Conservation (phyloP, 2,888 invertebrate species). For the Nomada ruficornis region DNA sequence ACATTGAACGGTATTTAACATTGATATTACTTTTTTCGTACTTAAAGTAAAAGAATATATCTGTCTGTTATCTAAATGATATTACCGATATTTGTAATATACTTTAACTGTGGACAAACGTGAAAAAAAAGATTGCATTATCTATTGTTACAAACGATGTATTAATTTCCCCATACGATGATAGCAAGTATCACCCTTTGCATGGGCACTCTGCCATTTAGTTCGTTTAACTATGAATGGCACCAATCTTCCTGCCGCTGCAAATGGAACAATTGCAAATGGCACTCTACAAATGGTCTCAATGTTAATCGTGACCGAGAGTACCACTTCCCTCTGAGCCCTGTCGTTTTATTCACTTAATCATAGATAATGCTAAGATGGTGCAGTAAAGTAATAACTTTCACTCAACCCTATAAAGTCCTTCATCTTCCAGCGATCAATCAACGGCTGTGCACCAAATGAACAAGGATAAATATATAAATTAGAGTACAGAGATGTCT, state of each 20-base stretch:
- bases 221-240: constrained; percentile 36
- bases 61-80: too few relatives aligned
- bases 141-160: not conserved
- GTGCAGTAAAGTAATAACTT: not conserved
- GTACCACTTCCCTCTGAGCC: not conserved
- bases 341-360: constrained; percentile 19
- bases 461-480: too few relatives aligned
- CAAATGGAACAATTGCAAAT: constrained; percentile 43
- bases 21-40: too few relatives aligned
- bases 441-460: too few relatives aligned
- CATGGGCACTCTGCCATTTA: constrained; percentile 6
- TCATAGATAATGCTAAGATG: constrained; percentile 13
- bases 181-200: constrained; percentile 9
- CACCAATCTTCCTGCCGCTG: constrained; percentile 29
- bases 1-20: too few relatives aligned
- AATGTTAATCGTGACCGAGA: constrained; percentile 17
- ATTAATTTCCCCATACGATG: not conserved
- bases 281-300: constrained; percentile 17
- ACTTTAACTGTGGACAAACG: not conserved
- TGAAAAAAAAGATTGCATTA: not conserved
- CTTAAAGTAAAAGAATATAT: too few relatives aligned
- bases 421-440: too few relatives aligned
- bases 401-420: too few relatives aligned
- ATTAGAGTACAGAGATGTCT: too few relatives aligned
- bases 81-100: not conserved